Evolutionary conservation across 35 echinoderm and acorn worm genomes (phyloP).

Genomic region (Acanthaster planci): DNA sequence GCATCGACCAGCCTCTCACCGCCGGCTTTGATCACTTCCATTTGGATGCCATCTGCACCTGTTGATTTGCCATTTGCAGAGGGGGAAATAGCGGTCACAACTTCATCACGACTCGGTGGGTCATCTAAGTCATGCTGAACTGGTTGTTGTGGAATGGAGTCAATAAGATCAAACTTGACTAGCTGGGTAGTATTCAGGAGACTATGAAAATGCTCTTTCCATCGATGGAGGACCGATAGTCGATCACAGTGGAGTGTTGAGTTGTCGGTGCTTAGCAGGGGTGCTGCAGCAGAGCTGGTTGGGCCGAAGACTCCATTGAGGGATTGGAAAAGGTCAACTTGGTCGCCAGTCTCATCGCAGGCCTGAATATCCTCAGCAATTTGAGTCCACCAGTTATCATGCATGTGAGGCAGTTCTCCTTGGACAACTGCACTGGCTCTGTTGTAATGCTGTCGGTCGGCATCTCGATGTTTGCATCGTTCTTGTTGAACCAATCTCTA

Average conservation of each 20-base stretch:
- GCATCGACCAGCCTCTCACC: background rate
- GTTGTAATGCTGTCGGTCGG: slow-evolving; percentile 15
- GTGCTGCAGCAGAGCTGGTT: slow-evolving; percentile 28
- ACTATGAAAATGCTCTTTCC: slow-evolving; percentile 4
- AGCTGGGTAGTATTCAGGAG: slow-evolving; percentile 1
- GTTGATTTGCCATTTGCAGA: slow-evolving; percentile 19
- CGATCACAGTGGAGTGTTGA: slow-evolving; percentile 12
- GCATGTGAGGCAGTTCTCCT: slow-evolving; percentile 22
- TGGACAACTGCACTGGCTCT: slow-evolving; percentile 28
- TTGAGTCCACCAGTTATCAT: slow-evolving; percentile 23
- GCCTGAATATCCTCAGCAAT: slow-evolving; percentile 39
- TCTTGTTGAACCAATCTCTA: slow-evolving; percentile 40
- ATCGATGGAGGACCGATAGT: background rate
- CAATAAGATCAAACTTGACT: slow-evolving; percentile 26
- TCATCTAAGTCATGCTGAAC: slow-evolving; percentile 26
- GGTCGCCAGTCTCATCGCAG: slow-evolving; percentile 29
- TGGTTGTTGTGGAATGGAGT: slow-evolving; percentile 26
- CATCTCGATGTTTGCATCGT: slow-evolving; percentile 41
- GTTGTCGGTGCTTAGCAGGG: background rate
- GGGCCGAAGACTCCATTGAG: slow-evolving; percentile 22
- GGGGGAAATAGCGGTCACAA: background rate
- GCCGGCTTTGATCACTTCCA: background rate
- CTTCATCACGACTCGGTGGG: slow-evolving; percentile 20
- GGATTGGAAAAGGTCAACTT: slow-evolving; percentile 27
- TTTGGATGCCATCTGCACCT: slow-evolving; percentile 17